Base-by-base conservation (phyloP, 2,797 vertebrate species). In the Sparus aurata region DNA sequence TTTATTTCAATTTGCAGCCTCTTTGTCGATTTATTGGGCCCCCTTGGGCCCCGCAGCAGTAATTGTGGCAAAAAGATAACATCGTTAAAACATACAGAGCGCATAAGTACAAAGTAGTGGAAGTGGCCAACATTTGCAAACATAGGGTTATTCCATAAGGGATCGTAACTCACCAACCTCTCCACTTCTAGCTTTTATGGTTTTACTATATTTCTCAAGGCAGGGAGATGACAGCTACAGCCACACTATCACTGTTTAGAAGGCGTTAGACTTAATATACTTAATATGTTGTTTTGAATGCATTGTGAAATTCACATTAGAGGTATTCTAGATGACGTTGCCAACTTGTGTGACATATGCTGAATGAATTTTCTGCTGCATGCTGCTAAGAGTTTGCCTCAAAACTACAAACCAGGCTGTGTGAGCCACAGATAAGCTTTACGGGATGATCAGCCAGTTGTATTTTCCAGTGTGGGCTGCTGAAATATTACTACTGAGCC, bases 21-120 rank as follows among this genome's bases (percentile, higher is more conserved):
- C 89, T 84, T 62, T 79, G 57, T 88, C 55, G 86, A 87, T 93
- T 93, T 89, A 94, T 77, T 66, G 65, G 27, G 59, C 34, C 59
- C 81, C 60, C 94, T 77, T 66, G 65, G 27, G 59, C 38, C 53
- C 82, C 57, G 75, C 22, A 59, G 72, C 38, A 61, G 34, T 53
- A 79, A 74, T 49, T 54, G 25, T 52, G 52, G 47, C 61, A 73
- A 70, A 89, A 91, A 79, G 77, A 89, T 75, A 86, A 89, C 76
- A 90, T 80, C 25, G 68, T 87, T 83, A 87, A 89, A 90, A 84
- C 55, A 77, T 57, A 71, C 49, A 67, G 66, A 63, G 72, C 45
- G 0, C 23, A 18, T 46, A 73, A 61, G 75, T 47, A 86, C 77
- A 54, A 69, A 86, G 60, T 59, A 53, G 41, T 72, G 59, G 67